Conservation (phyloP, 1,140 invertebrate species). For the Proctacanthus coquilletti region DNA sequence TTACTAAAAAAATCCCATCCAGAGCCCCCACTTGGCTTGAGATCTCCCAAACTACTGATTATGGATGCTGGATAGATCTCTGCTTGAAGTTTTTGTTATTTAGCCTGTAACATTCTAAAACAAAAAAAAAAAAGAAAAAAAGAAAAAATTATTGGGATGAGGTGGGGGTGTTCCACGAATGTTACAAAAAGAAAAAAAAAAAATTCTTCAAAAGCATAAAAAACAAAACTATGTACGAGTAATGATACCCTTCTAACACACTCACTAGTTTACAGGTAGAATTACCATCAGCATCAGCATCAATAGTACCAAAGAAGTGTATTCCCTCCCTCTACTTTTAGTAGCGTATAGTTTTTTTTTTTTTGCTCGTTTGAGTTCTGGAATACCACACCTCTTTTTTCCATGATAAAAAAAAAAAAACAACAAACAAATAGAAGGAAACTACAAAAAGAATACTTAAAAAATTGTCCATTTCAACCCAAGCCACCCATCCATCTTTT, state of each 20-base stretch:
- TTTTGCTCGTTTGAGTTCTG: too few species aligned
- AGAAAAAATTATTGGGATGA: not conserved
- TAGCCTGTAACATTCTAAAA: not conserved
- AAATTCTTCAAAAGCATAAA: not conserved
- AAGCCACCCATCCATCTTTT: not conserved
- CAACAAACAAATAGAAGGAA: not conserved
- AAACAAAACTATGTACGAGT: not conserved
- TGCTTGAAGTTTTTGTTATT: not conserved
- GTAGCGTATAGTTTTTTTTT: too few species aligned
- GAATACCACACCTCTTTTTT: too few species aligned
- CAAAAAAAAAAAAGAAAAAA: not conserved
- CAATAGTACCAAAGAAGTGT: too few species aligned
- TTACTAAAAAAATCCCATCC: too few species aligned
- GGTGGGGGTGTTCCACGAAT: too few species aligned
- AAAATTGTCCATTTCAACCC: not conserved
- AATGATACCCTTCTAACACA: not conserved
- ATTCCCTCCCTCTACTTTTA: too few species aligned
- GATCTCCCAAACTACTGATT: not conserved
- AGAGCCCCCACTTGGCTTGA: not conserved
- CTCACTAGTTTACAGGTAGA: not conserved
- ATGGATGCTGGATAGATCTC: not conserved
- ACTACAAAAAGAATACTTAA: not conserved
- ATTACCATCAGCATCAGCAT: not conserved
- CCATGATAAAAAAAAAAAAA: too few species aligned
- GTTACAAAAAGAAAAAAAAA: not conserved